Evolutionary conservation across 2,113 vertebrate genomes (phyloP), one percentile per base, ranked within the genome.

Genomic region (Petrocephalus zakoni): DNA sequence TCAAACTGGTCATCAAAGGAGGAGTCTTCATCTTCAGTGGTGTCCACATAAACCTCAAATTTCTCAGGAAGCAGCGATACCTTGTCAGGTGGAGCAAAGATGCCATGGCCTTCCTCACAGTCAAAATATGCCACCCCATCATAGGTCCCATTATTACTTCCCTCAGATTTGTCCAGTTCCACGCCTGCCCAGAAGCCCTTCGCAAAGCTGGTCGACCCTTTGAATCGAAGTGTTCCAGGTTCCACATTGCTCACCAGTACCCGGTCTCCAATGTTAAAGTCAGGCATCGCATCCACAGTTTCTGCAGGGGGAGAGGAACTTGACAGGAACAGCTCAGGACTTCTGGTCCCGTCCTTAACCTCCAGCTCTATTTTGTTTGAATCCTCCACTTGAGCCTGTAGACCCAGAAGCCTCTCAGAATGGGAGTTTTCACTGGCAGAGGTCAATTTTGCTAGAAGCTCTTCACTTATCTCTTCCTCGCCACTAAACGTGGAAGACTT

Each of bases 161-260:
- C 98, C 94, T 99, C 97, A 68, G 97, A 95, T 89, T 97, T 95
- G 90, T 99, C 98, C 89, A 99, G 92, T 91, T 99, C 98, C 58
- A 99, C 97, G 0, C 98, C 98, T 47, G 97, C 97, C 98, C 98
- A 99, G 93, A 97, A 96, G 3, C 98, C 98, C 91, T 96, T 96
- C 46, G 97, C 97, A 93, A 99, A 99, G 86, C 94, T 94, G 56
- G 98, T 98, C 19, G 93, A 91, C 11, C 98, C 98, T 95, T 99
- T 99, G 93, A 99, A 99, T 87, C 94, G 93, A 56, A 99, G 89
- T 0, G 94, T 98, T 53, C 98, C 98, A 53, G 97, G 97, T 22
- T 99, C 97, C 85, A 98, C 94, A 9, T 95, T 93, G 82, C 97
- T 97, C 3, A 99, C 97, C 29, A 99, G 94, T 11, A 99, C 97